Conservation (phyloP, 2,797 vertebrate genomes). For the Cuculus canorus region DNA sequence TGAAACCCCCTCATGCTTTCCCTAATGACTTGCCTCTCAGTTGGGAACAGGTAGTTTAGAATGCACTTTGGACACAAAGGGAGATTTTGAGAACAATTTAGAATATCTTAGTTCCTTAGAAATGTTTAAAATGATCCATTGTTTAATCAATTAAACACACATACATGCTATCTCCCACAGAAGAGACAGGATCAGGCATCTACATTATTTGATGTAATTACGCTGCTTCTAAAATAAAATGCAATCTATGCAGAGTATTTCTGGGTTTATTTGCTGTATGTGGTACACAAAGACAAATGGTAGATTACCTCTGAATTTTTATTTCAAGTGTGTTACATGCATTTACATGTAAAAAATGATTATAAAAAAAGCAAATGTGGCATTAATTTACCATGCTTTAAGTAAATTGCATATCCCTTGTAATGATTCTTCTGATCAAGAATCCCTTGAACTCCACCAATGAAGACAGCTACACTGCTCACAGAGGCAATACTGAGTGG, state of each 20-base stretch:
- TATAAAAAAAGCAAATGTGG: background rate
- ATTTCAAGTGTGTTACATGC: background rate
- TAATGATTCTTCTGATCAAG: background rate
- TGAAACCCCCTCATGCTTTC: background rate
- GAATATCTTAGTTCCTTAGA: background rate
- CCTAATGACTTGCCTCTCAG: background rate
- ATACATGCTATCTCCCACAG: background rate
- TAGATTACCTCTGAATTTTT: background rate
- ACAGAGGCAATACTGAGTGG: background rate
- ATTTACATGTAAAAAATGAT: background rate
- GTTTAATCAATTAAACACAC: background rate
- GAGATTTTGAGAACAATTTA: background rate
- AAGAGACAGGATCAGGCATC: background rate
- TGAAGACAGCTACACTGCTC: background rate
- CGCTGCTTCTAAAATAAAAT: conserved; percentile 19
- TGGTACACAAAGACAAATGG: background rate
- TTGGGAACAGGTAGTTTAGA: background rate
- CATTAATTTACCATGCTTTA: background rate
- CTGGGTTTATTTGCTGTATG: conserved; percentile 11
- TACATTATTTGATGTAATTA: background rate
- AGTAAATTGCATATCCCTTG: background rate
- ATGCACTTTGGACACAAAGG: background rate
- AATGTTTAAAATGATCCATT: background rate
- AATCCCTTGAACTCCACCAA: background rate
- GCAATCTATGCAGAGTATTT: background rate